Base-by-base conservation (phyloP, 1,140 invertebrate species). In the Zaprionus nigranus region DNA sequence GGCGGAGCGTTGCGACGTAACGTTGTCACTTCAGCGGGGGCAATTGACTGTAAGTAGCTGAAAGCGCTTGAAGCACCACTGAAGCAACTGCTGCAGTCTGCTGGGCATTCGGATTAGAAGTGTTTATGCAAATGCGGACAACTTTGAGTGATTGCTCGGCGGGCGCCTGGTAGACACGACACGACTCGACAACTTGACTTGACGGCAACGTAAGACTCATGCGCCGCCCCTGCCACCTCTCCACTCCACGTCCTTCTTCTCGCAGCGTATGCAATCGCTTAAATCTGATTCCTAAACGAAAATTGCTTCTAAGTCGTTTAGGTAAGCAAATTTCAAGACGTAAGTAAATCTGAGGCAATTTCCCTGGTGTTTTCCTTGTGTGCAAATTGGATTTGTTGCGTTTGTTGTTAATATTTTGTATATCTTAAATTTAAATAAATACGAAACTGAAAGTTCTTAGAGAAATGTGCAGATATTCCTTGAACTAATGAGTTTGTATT, bases 51-150 rank as follows among this genome's bases (percentile, higher is more conserved):
- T 87, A 88, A 87, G 83, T 87, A 80, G 84, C 84, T 51, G 3
- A 20, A 46, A 46, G 46, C 46, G 46, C 46, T 78, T 26, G 67
- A 13, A 59, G 54, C 57, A 63, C 34, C 20, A 43, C 69, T 53
- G 24, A 38, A 54, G 69, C 63, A 68, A 59, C 43, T 63, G 61
- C 69, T 81, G 78, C 74, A 81, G 82, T 81, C 73, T 87, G 84
- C 74, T 78, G 72, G 80, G 84, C 78, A 83, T 88, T 88, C 71
- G 83, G 83, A 87, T 87, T 87, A 87, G 84, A 86, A 86, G 83
- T 86, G 83, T 86, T 87, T 88, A 87, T 83, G 84, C 83, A 87
- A 87, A 87, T 87, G 84, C 84, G 84, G 67, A 83, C 80, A 88
- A 81, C 84, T 80, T 88, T 88, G 83, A 87, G 84, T 78, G 83